Evolutionary conservation across 1,140 invertebrate species (phyloP).

Genomic region (Pseudobourletiella spinata): DNA sequence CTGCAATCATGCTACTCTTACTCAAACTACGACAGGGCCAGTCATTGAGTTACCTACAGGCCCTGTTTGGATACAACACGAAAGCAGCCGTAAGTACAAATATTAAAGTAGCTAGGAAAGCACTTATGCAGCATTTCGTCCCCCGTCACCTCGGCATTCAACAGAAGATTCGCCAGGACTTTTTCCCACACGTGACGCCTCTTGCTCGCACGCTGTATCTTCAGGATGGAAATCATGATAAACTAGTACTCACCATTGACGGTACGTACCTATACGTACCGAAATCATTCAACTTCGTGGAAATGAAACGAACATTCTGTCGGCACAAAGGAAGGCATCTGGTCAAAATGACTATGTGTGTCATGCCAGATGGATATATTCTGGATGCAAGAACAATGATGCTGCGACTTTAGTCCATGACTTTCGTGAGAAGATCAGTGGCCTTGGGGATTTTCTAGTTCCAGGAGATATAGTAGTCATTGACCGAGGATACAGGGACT

Average conservation of each 20-base stretch:
- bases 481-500: not conserved
- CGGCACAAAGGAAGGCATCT: constrained; percentile 24
- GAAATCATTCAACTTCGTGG: constrained; percentile 16
- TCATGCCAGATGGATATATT: constrained; percentile 30
- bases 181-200: not conserved
- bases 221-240: not conserved
- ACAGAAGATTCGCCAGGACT: not conserved
- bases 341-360: constrained; percentile 20
- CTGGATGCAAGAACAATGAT: constrained; percentile 30
- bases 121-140: not conserved
- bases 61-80: not conserved
- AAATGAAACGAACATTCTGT: constrained; percentile 16
- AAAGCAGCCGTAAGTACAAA: not conserved
- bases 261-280: constrained; percentile 25
- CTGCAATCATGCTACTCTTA: no score
- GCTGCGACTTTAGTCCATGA: no score
- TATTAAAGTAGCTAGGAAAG: not conserved
- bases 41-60: not conserved
- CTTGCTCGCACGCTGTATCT: not conserved
- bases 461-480: no score
- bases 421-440: no score
- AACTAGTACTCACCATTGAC: constrained; percentile 11
- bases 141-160: no score
- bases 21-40: not conserved
- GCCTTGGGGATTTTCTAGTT: no score